Evolutionary conservation across 64 coral and sea anemone genomes (phyloP), one percentile per base, ranked within the genome.

Genomic region (Actinia equina): DNA sequence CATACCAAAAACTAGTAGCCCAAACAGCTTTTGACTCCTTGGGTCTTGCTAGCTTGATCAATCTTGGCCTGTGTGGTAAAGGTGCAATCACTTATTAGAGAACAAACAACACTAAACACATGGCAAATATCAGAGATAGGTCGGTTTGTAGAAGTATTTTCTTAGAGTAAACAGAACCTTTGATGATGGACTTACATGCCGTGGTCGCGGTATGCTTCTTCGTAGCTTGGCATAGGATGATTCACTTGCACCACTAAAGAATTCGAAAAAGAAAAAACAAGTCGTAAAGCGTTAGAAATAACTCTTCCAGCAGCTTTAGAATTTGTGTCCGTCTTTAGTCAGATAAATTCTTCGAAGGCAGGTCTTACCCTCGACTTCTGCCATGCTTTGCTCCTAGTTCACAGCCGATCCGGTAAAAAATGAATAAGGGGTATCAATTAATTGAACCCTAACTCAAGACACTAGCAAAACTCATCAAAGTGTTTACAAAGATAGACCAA

Each of bases 1-100:
- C 87, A 41, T 83, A 94, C 92, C 92, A 89, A 61, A 94, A 94
- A 45, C 83, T 94, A 71, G 92, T 94, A 57, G 88, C 88, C 88
- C 84, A 89, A 17, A 94, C 92, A 5, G 88, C 88, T 84, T 89
- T 94, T 1, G 87, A 89, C 77, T 94, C 83, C 52, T 94, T 94
- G 0, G 92, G 92, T 84, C 86, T 89, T 43, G 92, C 92, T 17
- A 94, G 63, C 71, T 89, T 94, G 1, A 89, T 82, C 19, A 94
- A 53, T 43, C 92, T 87, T 59, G 71, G 63, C 45, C 92, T 94
- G 25, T 44, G 20, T 12, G 43, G 30, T 44, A 46, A 59, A 81
- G 17, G 52, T 12, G 18, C 7, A 4, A 43, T 79, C 77, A 65
- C 27, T 81, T 44, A 81, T 81, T 3, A 81, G 78, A 20, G 44